These are phyloP conservation scores for Dipodomys ordii DNA, from an alignment of 2,113 vertebrate species.

Conservation along the genomic window DNA sequence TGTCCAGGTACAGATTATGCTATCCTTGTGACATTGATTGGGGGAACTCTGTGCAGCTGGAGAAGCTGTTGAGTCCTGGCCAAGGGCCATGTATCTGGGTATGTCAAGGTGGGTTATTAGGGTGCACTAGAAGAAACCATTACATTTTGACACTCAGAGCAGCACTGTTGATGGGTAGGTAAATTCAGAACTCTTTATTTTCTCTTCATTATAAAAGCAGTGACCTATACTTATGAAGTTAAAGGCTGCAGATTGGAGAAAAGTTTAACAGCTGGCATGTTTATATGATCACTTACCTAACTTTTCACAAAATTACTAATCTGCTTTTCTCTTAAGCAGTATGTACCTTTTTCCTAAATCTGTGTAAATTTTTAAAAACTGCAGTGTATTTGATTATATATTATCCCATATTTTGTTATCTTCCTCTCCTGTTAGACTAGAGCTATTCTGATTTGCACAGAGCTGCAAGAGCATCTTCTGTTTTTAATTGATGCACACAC, in stretches of 20 bases:
- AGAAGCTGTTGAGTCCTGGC: not conserved
- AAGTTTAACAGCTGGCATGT: not conserved
- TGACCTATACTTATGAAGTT: not conserved
- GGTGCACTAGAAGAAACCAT: not conserved
- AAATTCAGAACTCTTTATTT: not conserved
- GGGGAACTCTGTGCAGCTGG: not conserved
- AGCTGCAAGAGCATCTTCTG: fast-evolving
- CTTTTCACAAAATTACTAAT: not conserved
- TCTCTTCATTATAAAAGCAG: not conserved
- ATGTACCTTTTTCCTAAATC: not conserved
- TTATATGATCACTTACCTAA: not conserved
- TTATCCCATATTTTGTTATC: not conserved
- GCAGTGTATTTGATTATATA: not conserved
- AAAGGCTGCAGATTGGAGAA: not conserved
- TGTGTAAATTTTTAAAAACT: not conserved
- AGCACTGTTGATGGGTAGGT: not conserved
- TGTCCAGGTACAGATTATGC: conserved; percentile 91
- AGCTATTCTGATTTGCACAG: not conserved
- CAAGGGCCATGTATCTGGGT: not conserved
- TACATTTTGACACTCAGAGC: fast-evolving
- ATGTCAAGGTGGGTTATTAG: fast-evolving
- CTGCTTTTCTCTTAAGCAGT: not conserved
- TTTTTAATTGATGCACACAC: not conserved
- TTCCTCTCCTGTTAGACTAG: not conserved
- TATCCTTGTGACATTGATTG: not conserved